Evolutionary conservation across 2,797 vertebrate species (phyloP), one percentile per base, ranked within the genome.

Genomic region (Galagoides demidoff): DNA sequence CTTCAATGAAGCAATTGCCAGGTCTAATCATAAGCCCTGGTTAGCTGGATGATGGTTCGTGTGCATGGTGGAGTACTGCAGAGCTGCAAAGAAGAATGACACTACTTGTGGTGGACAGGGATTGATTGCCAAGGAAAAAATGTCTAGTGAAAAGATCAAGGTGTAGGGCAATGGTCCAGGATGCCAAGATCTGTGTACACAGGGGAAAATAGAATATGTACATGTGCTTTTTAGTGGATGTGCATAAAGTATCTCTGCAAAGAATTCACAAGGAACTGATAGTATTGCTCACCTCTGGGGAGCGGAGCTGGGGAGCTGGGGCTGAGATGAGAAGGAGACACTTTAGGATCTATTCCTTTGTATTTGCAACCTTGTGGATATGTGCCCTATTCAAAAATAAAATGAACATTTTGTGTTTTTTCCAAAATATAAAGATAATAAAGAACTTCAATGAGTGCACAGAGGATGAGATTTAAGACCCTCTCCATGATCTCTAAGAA

Each of bases 41-140:
- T 12, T 37, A 17, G 45, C 59, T 11, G 12, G n/a, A 37, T 22
- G 20, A 13, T 7, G 49, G 61, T 19, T 19, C 68, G 13, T 31
- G 14, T 4, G 9, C 1, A 0, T 0, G 13, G 16, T 9, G 4
- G 39, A 19, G 19, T 43, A 11, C 8, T 7, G 23, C 25, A 27
- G 70, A 78, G 70, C 52, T 13, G 17, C 31, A 8, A 89, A 74
- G 39, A 86, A 57, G 25, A 3, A 63, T 4, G 70, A 68, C 0
- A 37, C 17, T 27, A 66, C 37, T 66, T 37, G 12, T 9, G 59
- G 20, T 0, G 0, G 25, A 27, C 1, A 3, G 1, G 4, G 23
- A 61, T 0, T 22, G 20, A 2, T 66, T n/a, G 23, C 77, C 85
- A 70, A 43, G 39, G 39, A 43, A 29, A 55, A 52, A 43, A 1